phyloP scores from a whole-genome alignment of 2,797 vertebrate species.

The Hemitrygon akajei region DNA sequence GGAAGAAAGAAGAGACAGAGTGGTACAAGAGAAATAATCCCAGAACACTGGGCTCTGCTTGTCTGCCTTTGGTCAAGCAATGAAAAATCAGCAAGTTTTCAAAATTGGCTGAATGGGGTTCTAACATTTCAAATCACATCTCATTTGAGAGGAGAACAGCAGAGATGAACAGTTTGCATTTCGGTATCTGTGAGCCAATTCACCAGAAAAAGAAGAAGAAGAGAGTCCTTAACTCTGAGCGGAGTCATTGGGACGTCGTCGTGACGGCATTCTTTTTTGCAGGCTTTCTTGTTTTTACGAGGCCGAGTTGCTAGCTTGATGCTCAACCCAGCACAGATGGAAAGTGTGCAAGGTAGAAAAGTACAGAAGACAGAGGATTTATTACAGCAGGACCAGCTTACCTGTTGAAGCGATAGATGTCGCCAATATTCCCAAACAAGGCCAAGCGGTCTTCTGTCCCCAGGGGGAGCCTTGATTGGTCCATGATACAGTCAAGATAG shows the following conservation, averaged over 20 bases:
- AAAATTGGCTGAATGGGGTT: background rate
- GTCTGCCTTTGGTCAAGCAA: background rate
- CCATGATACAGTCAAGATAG: constrained; percentile 84
- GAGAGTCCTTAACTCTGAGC: too few species aligned
- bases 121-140: background rate
- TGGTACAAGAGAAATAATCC: background rate
- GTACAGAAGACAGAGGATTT: background rate
- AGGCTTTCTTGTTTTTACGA: too few species aligned
- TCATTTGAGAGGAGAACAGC: background rate
- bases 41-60: background rate
- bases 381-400: constrained; percentile 47
- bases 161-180: background rate
- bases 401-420: constrained; percentile 95
- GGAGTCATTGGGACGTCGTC: too few species aligned
- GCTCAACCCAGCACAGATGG: too few species aligned
- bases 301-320: too few species aligned
- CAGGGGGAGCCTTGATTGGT: constrained; percentile 75
- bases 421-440: constrained; percentile 90
- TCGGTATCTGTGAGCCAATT: background rate
- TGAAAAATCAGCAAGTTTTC: background rate
- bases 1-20: background rate
- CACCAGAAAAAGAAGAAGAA: too few species aligned
- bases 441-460: constrained; percentile 79
- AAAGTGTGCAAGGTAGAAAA: too few species aligned
- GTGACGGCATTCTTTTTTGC: too few species aligned